Percentiles rank a stretch among this genome's conserved stretches.
These are phyloP conservation scores for Colostygia pectinataria DNA, from an alignment of 2,888 invertebrate species.

Conservation along the genomic window DNA sequence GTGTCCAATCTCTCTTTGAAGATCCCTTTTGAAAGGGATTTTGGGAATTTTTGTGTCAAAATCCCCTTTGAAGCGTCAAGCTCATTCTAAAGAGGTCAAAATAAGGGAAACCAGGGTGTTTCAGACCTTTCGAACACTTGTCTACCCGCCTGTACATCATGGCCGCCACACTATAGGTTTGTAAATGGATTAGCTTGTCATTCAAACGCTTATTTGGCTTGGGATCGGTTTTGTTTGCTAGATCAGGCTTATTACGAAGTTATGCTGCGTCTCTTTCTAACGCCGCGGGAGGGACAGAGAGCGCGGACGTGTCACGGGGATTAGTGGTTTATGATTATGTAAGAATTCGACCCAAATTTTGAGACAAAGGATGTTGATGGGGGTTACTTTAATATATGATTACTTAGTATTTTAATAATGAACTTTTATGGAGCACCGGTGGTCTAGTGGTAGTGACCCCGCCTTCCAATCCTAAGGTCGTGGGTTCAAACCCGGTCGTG, in stretches of 20 bases:
- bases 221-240: conserved; percentile 35
- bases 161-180: conserved; percentile 18
- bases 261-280: conserved; percentile 11
- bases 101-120: no score
- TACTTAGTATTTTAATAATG: not conserved
- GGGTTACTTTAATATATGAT: not conserved
- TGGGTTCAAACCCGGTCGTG: no score
- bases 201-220: conserved; percentile 40
- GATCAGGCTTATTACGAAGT: conserved; percentile 25
- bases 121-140: not conserved
- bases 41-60: no score
- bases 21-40: no score
- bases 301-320: conserved; percentile 7
- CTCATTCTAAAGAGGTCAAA: no score
- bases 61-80: no score
- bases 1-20: no score
- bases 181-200: conserved; percentile 47
- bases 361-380: conserved; percentile 6
- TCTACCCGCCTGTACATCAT: conserved; percentile 17
- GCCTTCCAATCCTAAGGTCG: no score
- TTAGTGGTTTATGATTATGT: conserved; percentile 17
- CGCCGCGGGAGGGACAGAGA: conserved; percentile 3
- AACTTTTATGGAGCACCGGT: no score
- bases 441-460: no score
- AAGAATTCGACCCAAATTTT: conserved; percentile 13